Evolutionary conservation across 2,113 vertebrate species (phyloP).

Genomic region (Cacatua alba): DNA sequence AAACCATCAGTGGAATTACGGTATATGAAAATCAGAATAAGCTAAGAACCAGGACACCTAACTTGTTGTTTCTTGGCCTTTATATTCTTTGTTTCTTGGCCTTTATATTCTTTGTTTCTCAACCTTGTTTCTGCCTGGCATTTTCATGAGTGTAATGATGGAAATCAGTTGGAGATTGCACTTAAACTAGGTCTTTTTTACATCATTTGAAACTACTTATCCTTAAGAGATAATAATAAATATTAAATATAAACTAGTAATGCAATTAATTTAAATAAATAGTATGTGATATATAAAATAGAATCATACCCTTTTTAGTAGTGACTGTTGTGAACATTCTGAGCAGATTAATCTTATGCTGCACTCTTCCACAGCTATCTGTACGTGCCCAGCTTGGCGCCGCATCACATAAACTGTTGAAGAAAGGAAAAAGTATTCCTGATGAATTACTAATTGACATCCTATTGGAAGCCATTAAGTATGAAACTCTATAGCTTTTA

Average conservation of each 20-base stretch:
- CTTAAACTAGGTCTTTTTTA: not conserved
- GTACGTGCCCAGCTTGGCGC: constrained; percentile 77
- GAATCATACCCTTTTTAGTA: not conserved
- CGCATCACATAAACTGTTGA: constrained; percentile 76
- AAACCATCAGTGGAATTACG: not conserved
- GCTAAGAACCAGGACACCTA: not conserved
- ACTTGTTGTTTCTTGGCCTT: not conserved
- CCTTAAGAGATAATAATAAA: not conserved
- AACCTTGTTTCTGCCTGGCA: not conserved
- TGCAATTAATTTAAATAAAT: not conserved
- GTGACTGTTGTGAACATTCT: not conserved
- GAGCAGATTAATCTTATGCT: not conserved
- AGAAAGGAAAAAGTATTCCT: constrained; percentile 79
- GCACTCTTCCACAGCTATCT: constrained; percentile 72
- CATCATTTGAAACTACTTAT: not conserved
- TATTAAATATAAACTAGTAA: not conserved
- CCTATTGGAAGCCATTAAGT: constrained; percentile 86
- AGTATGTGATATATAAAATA: not conserved
- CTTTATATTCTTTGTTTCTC: not conserved
- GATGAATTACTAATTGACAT: constrained; percentile 84
- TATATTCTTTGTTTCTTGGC: not conserved
- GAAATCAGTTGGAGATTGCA: not conserved
- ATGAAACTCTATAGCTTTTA: constrained; percentile 37
- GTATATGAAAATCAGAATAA: not conserved
- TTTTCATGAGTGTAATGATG: not conserved